Evolutionary conservation across 2,888 invertebrate species (phyloP), one percentile per base, ranked within the genome.

Genomic region (Parascotia fuliginaria): DNA sequence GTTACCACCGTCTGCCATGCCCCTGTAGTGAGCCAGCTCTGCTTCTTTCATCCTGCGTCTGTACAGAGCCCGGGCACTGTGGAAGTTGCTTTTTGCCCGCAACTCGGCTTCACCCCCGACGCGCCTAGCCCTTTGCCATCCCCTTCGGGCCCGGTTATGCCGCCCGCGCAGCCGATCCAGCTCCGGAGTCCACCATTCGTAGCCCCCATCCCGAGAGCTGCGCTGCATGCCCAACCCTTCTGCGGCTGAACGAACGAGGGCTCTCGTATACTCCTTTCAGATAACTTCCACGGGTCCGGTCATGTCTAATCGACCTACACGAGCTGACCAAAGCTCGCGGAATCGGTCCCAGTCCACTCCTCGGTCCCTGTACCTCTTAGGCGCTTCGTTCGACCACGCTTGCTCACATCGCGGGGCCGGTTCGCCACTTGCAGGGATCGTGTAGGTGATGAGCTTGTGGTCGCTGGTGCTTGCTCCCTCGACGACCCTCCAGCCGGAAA

Each of bases 101-200:
- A 4, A 24, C 24, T 2, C 33, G 9, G 28, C n/a, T 1, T 7
- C 6, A 0, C 41, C 36, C 0, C 32, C 31, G 0, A 0, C 1
- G 0, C 9, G 42, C 0, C 44, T 22, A 0, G 47, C 7, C 0
- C 9, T 6, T 5, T 55, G 55, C 45, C 46, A 58, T 0, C 16
- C 28, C 1, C 42, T 19, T 0, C 54, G 36, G 11, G 49, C 50
- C 0, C 1, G 1, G 0, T 37, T 19, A 0, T 28, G 11, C 0
- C 0, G 22, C 0, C 33, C 15, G 0, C 55, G 33, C 1, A 43
- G 11, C 0, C 0, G 6, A 5, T 61, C 54, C 1, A 58, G 9
- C 0, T 24, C 41, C 0, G 48, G 42, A 2, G 51, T 34, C 54
- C 53, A 58, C 58, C 61, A 61, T 6, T 58, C 55, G 6, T 52